Conservation (phyloP, 2,797 vertebrate species). For the Varecia variegata region DNA sequence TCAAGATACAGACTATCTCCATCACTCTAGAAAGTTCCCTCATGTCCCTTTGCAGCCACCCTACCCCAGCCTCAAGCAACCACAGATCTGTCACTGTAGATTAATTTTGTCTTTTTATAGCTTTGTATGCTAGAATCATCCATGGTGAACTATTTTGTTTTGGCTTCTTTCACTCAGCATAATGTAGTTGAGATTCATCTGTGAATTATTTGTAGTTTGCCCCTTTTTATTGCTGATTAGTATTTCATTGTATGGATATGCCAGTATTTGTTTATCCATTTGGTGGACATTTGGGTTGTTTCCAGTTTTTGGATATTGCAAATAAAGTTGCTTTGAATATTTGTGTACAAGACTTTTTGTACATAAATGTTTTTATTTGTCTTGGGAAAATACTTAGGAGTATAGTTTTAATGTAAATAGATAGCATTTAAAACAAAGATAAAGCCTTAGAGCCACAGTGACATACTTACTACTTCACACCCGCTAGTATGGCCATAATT, state of each 20-base stretch:
- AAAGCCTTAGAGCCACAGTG: not conserved
- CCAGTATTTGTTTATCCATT: not conserved
- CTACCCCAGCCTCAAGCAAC: not conserved
- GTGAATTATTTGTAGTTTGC: not conserved
- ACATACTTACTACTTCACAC: not conserved
- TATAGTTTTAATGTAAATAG: not conserved
- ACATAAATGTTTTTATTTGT: not conserved
- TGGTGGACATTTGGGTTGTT: not conserved
- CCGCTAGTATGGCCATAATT: not conserved
- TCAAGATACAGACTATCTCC: not conserved
- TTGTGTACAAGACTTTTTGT: not conserved
- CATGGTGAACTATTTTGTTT: not conserved
- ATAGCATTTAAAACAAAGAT: not conserved
- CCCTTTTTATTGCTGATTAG: not conserved
- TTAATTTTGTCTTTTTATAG: slow-evolving; percentile 13
- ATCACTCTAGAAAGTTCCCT: not conserved
- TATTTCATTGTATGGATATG: not conserved
- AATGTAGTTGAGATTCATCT: not conserved
- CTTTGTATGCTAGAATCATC: not conserved
- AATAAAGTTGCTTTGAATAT: not conserved
- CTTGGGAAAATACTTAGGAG: not conserved
- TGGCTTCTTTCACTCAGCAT: not conserved
- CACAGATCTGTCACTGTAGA: not conserved
- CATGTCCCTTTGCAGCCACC: not conserved
- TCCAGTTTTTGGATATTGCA: not conserved